A percentile compares a stretch with the other conserved stretches of the same genome.
Conservation (phyloP, 2,888 invertebrate genomes). For the Drosophila bunnanda region DNA sequence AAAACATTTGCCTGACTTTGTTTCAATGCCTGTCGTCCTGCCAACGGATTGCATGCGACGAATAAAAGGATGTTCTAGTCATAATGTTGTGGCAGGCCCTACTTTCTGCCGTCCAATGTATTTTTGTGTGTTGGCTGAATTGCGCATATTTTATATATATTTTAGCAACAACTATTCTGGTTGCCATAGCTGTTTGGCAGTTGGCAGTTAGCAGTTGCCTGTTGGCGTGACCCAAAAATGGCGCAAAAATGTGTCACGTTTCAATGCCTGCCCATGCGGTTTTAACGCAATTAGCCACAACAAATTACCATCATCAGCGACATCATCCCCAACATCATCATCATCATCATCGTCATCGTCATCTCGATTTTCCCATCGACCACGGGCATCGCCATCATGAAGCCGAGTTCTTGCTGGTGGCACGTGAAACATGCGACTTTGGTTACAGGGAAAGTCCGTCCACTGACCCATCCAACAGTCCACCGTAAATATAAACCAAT, state of each 20-base stretch:
- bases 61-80: slow-evolving; percentile 41
- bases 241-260: slow-evolving; percentile 72
- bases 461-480: slow-evolving; percentile 29
- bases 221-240: slow-evolving; percentile 48
- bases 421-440: slow-evolving; percentile 65
- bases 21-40: slow-evolving; percentile 41
- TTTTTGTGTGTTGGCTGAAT: slow-evolving; percentile 34
- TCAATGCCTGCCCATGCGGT: slow-evolving; percentile 65
- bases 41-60: slow-evolving; percentile 26
- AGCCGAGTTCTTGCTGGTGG: slow-evolving; percentile 23
- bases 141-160: slow-evolving; percentile 54
- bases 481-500: not conserved
- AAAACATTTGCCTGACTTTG: slow-evolving; percentile 47
- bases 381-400: slow-evolving; percentile 26
- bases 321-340: slow-evolving; percentile 30
- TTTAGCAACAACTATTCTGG: slow-evolving; percentile 27
- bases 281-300: slow-evolving; percentile 77
- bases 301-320: slow-evolving; percentile 47
- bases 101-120: slow-evolving; percentile 8
- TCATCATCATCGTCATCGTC: slow-evolving; percentile 6
- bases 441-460: slow-evolving; percentile 42
- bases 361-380: slow-evolving; percentile 3
- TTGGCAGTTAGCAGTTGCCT: slow-evolving; percentile 7
- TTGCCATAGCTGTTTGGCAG: slow-evolving; percentile 8
- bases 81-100: slow-evolving; percentile 54